Base-by-base conservation (phyloP, 2,888 invertebrate genomes). In the Latrodectus elegans region DNA sequence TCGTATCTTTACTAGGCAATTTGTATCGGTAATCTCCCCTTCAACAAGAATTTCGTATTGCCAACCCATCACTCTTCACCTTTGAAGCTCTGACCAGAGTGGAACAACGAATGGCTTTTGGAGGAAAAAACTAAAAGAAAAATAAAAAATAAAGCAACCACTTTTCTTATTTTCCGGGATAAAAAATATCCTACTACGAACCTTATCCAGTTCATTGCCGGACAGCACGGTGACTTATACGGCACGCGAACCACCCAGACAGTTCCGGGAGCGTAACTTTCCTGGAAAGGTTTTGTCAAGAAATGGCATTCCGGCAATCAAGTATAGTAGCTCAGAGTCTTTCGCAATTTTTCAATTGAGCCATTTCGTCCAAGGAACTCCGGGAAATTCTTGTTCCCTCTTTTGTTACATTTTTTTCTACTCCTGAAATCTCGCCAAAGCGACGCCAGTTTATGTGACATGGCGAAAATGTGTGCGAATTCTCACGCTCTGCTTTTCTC, bases 281-380 rank as follows among this genome's bases (percentile, higher is more conserved):
- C 72, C 71, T 64, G 75, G 76, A 81, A 86, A 81, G 86, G 75
- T 81, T 86, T 86, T 86, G 86, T 87, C 86, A 72, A 77, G 86
- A 87, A 87, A 87, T 80, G 67, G 81, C 86, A 87, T 76, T 87
- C 71, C 76, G 65, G 86, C 76, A 87, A 87, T 87, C 81, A 67
- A 87, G 77, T 75, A 81, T 87, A 87, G 86, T 87, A 81, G 86
- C 53, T 4, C n/a, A 12, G 68, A 74, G 79, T 79, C 79, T 72
- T 77, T 65, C 12, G 86, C 86, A 81, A 81, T 87, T 87, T 87
- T 87, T 81, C 86, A 81, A 81, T 87, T 82, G 81, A 73, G 65
- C 76, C 80, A 81, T 81, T 78, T 77, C 76, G 51, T 38, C 74
- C 74, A 52, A 22, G 79, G 75, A 79, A 71, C 38, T 64, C 71